Evolutionary conservation across 2,888 invertebrate genomes (phyloP).

Genomic region (Polyploca ridens): DNA sequence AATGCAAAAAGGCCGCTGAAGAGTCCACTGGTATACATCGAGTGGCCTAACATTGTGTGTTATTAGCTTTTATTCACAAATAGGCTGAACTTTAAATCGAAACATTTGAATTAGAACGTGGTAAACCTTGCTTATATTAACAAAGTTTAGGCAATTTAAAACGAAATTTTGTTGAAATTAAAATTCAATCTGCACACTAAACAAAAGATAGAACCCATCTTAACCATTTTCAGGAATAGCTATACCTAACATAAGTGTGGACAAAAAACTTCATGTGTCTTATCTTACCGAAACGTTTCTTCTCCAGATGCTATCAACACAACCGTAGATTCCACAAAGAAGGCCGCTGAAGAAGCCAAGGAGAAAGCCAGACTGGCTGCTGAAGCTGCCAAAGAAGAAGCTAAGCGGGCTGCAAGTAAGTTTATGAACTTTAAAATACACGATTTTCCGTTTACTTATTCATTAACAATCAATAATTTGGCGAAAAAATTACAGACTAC

Average conservation of each 20-base stretch:
- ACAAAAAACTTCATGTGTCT: neutral
- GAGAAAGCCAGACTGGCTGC: conserved; percentile 71
- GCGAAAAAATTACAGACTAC: no score
- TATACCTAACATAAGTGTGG: neutral
- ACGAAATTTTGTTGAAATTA: neutral
- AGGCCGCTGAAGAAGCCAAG: conserved; percentile 76
- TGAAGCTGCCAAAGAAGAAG: conserved; percentile 70
- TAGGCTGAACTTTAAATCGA: neutral
- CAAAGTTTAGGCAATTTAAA: neutral
- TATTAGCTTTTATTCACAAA: conserved; percentile 10
- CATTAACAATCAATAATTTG: no score
- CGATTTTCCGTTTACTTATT: neutral
- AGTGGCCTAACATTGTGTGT: neutral
- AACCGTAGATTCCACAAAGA: conserved; percentile 75
- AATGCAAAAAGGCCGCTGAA: conserved; percentile 37
- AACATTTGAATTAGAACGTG: neutral
- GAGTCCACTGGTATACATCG: conserved; percentile 46
- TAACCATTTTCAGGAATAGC: neutral
- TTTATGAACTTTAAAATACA: conserved; percentile 17
- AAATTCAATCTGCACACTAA: neutral
- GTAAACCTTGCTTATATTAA: neutral
- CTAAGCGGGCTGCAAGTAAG: conserved; percentile 74
- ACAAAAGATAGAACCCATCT: neutral
- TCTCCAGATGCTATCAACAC: conserved; percentile 70
- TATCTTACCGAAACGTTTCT: conserved; percentile 18